Evolutionary conservation across 2,888 invertebrate genomes (phyloP).

Genomic region (Philonicus albiceps): DNA sequence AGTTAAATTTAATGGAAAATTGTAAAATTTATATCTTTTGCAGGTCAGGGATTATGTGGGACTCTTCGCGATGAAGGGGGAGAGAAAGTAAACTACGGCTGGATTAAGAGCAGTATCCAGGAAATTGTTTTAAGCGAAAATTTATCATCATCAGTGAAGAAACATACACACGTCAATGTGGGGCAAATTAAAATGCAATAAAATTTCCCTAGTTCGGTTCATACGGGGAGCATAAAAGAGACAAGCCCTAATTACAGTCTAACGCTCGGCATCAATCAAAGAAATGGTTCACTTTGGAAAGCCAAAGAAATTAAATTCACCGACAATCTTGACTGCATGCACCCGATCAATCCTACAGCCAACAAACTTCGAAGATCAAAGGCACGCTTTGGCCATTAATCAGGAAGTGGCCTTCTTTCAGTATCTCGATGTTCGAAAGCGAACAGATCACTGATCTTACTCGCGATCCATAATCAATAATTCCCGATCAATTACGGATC

Average conservation of each 20-base stretch:
- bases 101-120: not conserved
- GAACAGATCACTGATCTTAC: constrained; percentile 6
- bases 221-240: not conserved
- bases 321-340: not conserved
- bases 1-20: not conserved
- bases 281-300: constrained; percentile 12
- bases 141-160: not conserved
- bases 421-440: not conserved
- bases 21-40: not conserved
- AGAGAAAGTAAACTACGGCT: not conserved
- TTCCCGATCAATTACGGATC: constrained; percentile 2
- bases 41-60: not conserved
- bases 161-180: not conserved
- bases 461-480: constrained; percentile 1
- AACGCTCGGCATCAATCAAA: not conserved
- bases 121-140: not conserved
- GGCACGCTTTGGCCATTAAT: constrained; percentile 20
- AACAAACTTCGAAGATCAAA: constrained; percentile 6
- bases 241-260: not conserved
- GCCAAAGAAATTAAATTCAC: constrained; percentile 1
- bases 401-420: constrained; percentile 33
- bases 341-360: not conserved
- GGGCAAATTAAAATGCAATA: not conserved
- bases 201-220: not conserved
- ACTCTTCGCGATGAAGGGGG: not conserved